Evolutionary conservation across 1,140 invertebrate genomes (phyloP), one percentile per base, ranked within the genome.

Genomic region (Galendromus occidentalis): DNA sequence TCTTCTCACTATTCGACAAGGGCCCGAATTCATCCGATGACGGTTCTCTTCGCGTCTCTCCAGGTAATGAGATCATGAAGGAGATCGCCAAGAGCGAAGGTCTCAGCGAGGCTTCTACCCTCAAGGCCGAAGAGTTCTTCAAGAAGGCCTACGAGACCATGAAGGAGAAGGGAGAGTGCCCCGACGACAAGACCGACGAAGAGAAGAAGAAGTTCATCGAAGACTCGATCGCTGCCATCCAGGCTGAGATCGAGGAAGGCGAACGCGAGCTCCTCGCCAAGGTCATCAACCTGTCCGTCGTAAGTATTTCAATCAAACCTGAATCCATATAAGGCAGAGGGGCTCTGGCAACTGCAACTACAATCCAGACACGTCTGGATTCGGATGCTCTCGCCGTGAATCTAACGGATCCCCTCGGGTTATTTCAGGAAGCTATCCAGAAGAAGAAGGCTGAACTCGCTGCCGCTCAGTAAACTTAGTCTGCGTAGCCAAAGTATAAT

Each of bases 151-250:
- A 59, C 22, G 51, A 59, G 20, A 14, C 14, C 1, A 59, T 59
- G 51, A 59, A 59, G 22, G 51, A 59, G 22, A 59, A 59, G 51
- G 22, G 22, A 14, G 51, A 18, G 2, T 59, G 22, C 22, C 14
- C 51, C 22, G 12, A 17, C 14, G 51, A 59, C 22, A 59, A 59
- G 51, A 59, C 51, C 51, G 51, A 59, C 2, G 51, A 59, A 22
- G 17, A 59, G 33, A 59, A 59, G 51, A 59, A 59, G 51, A 59
- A 59, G 22, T 59, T 59, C 22, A 59, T 59, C 4, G 51, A 59
- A 14, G 51, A 59, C n/a, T 59, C 51, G 51, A 59, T 25, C 22
- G 51, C 51, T 14, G 20, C 51, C 51, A 59, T 59, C 51, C 51
- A 59, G 51, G 51, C 51, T 25, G 51, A 59, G 51, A 22, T 59